Conservation (phyloP, 2,113 vertebrate genomes). For the Nannospalax galili region DNA sequence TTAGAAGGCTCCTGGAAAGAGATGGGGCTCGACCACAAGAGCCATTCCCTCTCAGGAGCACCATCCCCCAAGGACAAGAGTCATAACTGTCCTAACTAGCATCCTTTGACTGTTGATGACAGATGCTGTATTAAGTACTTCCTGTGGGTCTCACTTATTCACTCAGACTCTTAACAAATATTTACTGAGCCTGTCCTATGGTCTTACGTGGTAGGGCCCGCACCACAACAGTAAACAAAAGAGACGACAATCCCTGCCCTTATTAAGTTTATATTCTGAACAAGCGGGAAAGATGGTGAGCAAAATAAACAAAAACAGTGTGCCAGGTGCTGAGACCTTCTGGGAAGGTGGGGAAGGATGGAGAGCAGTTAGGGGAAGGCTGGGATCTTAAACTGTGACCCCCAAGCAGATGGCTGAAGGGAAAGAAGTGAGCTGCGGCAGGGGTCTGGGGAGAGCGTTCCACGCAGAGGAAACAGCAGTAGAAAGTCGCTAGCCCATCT, state of each 20-base stretch:
- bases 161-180: too few species aligned
- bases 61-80: too few species aligned
- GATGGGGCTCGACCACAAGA: neutral
- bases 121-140: too few species aligned
- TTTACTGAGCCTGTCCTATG: too few species aligned
- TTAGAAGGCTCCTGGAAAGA: neutral
- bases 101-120: too few species aligned
- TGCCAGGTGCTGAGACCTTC: neutral
- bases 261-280: too few species aligned
- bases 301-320: neutral
- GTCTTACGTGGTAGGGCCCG: too few species aligned
- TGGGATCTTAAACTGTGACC: neutral
- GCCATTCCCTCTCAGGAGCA: neutral
- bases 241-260: too few species aligned
- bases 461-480: neutral
- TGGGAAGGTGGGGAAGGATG: neutral
- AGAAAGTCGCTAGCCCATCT: neutral
- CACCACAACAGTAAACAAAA: too few species aligned
- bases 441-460: neutral
- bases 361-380: neutral
- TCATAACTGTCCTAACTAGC: too few species aligned
- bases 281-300: too few species aligned
- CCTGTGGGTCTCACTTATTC: too few species aligned
- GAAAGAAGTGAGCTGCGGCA: neutral
- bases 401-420: neutral